Evolutionary conservation across 2,113 vertebrate genomes (phyloP).

Genomic region (Gallinago media): DNA sequence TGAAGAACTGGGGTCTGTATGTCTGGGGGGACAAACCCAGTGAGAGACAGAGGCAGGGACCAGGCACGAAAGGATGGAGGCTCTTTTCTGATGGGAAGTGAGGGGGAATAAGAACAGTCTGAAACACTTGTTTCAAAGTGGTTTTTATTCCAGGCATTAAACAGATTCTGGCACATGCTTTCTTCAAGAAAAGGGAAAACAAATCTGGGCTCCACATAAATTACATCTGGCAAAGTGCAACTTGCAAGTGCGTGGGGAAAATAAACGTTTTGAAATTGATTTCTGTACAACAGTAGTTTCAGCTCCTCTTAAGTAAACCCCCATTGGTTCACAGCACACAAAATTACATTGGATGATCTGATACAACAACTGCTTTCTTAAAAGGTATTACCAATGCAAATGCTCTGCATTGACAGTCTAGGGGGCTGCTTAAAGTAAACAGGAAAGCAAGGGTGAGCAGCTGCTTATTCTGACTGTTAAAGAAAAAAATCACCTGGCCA

Average conservation of each 20-base stretch:
- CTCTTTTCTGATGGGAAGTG: not conserved
- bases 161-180: slow-evolving; percentile 80
- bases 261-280: slow-evolving; percentile 39
- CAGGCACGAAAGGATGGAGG: not conserved
- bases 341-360: not conserved
- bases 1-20: not conserved
- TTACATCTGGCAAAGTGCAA: slow-evolving; percentile 60
- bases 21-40: not conserved
- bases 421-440: not conserved
- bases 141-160: slow-evolving; percentile 80
- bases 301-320: slow-evolving; percentile 40
- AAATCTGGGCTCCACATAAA: slow-evolving; percentile 56
- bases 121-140: slow-evolving; percentile 61
- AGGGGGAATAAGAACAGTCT: slow-evolving; percentile 2
- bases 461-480: not conserved
- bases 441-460: not conserved
- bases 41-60: not conserved
- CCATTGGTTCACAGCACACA: not conserved
- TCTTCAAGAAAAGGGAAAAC: slow-evolving; percentile 75
- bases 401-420: not conserved
- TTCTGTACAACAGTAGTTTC: slow-evolving; percentile 47
- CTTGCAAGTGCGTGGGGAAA: slow-evolving; percentile 42
- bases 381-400: not conserved
- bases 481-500: not conserved
- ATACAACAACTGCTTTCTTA: slow-evolving; percentile 2